Conservation (phyloP, 2,113 vertebrate genomes). For the Pelecanoides urinatrix region DNA sequence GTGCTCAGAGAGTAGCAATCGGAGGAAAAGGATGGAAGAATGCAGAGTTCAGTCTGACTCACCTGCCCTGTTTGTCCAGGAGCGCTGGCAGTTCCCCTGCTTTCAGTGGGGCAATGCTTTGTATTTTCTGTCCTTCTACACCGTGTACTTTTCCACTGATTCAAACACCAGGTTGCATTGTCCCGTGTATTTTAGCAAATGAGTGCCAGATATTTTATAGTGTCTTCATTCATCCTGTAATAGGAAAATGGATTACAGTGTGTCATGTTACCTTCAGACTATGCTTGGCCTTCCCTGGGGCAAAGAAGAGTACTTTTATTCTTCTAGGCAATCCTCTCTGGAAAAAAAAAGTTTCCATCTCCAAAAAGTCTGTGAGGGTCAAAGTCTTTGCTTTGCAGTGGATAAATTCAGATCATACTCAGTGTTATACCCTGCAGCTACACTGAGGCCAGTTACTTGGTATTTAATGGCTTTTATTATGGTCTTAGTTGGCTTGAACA, state of each 20-base stretch:
- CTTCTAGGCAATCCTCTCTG: neutral
- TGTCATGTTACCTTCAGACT: neutral
- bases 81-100: neutral
- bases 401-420: constrained; percentile 44
- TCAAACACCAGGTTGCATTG: neutral
- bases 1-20: neutral
- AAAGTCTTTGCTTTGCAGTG: constrained; percentile 18
- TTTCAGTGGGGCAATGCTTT: neutral
- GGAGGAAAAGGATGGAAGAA: accelerated
- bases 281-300: neutral
- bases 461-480: constrained; percentile 59
- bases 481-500: neutral
- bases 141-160: neutral
- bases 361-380: neutral
- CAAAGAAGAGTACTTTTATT: neutral
- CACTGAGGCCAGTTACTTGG: neutral
- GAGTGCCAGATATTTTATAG: neutral
- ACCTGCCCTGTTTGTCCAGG: neutral
- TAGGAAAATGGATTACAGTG: neutral
- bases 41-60: neutral
- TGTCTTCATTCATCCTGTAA: neutral
- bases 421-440: constrained; percentile 41
- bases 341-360: neutral
- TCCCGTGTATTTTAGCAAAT: neutral
- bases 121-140: neutral